phyloP scores from a whole-genome alignment of 2,888 invertebrate species.

The Lasioglossum pauxillum region DNA sequence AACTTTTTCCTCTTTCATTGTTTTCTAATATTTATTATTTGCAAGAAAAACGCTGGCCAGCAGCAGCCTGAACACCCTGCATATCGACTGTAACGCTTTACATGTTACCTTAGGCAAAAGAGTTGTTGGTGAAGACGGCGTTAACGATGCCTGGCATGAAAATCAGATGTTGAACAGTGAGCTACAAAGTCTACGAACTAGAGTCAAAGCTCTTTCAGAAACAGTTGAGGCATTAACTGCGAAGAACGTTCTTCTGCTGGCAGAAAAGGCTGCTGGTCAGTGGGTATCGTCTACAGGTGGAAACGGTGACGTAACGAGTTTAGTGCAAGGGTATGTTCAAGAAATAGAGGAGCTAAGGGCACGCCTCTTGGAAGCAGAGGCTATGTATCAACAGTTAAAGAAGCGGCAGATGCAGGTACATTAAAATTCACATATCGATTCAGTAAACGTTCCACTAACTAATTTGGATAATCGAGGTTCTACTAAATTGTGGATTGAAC shows the following conservation, averaged over 20 bases:
- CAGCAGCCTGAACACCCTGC: neutral
- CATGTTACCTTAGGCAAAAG: conserved; percentile 90
- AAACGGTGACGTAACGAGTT: conserved; percentile 86
- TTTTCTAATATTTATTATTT: neutral
- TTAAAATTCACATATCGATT: neutral
- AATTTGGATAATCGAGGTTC: neutral
- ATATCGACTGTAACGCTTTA: neutral
- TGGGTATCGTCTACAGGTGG: conserved; percentile 86
- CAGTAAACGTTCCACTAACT: neutral
- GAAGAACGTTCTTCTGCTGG: conserved; percentile 92
- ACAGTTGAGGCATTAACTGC: conserved; percentile 94
- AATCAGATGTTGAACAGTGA: conserved; percentile 96
- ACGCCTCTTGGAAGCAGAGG: conserved; percentile 94
- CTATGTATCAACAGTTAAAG: conserved; percentile 90
- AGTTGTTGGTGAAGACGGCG: conserved; percentile 93
- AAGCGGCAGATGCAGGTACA: conserved; percentile 81
- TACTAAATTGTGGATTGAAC: neutral
- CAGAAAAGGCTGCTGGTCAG: conserved; percentile 90
- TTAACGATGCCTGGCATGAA: conserved; percentile 98
- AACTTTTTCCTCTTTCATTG: neutral
- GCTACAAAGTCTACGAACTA: conserved; percentile 92
- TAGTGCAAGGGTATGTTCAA: conserved; percentile 93
- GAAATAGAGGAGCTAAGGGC: conserved; percentile 96
- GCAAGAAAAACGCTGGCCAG: neutral
- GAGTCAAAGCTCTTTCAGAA: conserved; percentile 97